Percentiles rank a stretch among this genome's conserved stretches.
Evolutionary conservation across 2,797 vertebrate species (phyloP).

Genomic region (Nasua narica): DNA sequence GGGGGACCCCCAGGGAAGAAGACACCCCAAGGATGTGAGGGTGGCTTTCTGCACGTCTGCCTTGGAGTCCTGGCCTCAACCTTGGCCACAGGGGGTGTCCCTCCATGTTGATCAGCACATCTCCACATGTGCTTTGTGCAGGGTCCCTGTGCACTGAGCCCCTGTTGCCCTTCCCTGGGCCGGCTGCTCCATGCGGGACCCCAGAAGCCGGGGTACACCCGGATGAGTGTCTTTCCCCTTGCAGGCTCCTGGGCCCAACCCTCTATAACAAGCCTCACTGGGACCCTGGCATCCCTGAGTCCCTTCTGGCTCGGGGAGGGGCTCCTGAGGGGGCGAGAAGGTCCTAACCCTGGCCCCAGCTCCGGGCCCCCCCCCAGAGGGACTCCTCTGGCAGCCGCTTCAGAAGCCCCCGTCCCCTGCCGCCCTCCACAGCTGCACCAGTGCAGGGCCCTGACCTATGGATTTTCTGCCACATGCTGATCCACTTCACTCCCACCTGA

Average conservation of each 20-base stretch:
- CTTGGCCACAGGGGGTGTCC: not conserved
- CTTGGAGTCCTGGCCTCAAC: not conserved
- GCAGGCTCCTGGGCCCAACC: not conserved
- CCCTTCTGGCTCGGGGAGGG: not conserved
- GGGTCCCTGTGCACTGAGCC: not conserved
- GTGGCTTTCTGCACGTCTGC: not conserved
- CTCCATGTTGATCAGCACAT: not conserved
- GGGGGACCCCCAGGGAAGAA: not conserved
- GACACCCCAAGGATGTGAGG: not conserved
- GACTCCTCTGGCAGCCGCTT: not conserved
- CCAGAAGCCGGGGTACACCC: not conserved
- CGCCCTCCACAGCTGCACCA: not conserved
- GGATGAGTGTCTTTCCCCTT: not conserved
- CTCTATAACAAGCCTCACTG: not conserved
- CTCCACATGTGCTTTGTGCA: not conserved
- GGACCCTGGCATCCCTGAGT: not conserved
- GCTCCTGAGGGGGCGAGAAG: not conserved
- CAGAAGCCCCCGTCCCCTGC: not conserved
- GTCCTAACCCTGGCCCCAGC: not conserved
- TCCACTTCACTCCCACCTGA: not conserved
- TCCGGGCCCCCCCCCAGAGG: not conserved
- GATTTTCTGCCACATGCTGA: conserved; percentile 46
- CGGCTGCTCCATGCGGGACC: not conserved
- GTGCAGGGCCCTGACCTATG: not conserved
- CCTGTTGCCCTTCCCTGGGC: not conserved